Evolutionary conservation across 2,113 vertebrate species (phyloP), one percentile per base, ranked within the genome.

Genomic region (Cynoglossus semilaevis): DNA sequence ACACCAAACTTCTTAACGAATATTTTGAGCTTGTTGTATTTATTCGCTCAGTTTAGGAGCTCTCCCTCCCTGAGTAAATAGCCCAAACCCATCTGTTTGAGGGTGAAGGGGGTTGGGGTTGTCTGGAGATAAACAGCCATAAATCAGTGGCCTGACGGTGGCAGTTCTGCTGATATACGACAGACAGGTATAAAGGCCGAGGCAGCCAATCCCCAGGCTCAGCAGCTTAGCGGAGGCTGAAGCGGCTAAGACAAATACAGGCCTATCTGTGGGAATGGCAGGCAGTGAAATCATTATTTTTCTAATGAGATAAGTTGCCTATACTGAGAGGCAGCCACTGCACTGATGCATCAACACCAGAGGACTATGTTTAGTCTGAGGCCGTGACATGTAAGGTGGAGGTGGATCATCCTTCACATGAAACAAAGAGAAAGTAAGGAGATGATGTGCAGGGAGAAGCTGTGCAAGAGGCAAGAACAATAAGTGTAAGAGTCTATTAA

Each of bases 311-410:
- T 83, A 86, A 83, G 79, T 74, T 64, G 77, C 54, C 53, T 61
- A 55, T 72, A 60, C 34, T 76, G 56, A 65, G 69, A 81, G 77
- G 77, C 70, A 60, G 48, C 80, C 40, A 60, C 75, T 70, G 47
- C 68, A 62, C 65, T 72, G 66, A 80, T 40, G 80, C 81, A 70
- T 85, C 79, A 78, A 77, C 83, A 83, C 81, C 44, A 69, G 51
- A 50, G 67, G 81, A 79, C 74, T 67, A 51, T 90, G 90, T 91
- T 92, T 91, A 89, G 86, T 91, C 88, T 91, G 72, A 76, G 63
- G 61, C 69, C 9, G 15, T 63, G 72, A 85, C 59, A 62, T 7
- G 59, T 72, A 81, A 80, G 72, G 77, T 87, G 75, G 83, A 84
- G 88, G 76, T 84, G 75, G 60, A 88, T 80, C 74, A 83, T 90